Conservation (phyloP, 1,140 invertebrate species). For the Neotoxoptera formosana region DNA sequence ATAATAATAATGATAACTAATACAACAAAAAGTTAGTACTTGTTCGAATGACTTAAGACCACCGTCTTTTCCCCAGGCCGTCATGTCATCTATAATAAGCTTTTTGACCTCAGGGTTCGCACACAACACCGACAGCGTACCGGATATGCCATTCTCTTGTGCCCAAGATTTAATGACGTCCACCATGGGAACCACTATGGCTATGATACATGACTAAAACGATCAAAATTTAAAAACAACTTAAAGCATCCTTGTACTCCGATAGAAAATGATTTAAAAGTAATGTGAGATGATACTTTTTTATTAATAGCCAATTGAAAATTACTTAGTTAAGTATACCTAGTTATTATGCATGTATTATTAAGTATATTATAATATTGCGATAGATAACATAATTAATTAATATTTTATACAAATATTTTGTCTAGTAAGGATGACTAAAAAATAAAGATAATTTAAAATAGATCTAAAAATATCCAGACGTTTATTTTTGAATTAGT, state of each 20-base stretch:
- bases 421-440: not conserved
- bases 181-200: constrained; percentile 92
- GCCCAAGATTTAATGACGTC: constrained; percentile 92
- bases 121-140: constrained; percentile 88
- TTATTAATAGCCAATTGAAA: not conserved
- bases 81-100: constrained; percentile 89
- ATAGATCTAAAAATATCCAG: not conserved
- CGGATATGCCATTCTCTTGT: constrained; percentile 81
- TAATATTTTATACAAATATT: not conserved
- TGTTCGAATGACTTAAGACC: constrained; percentile 97
- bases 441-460: not conserved
- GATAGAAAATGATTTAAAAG: not conserved
- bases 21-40: constrained; percentile 67
- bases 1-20: not conserved
- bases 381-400: not conserved
- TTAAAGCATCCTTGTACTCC: not conserved
- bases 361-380: not conserved
- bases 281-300: not conserved
- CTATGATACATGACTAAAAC: constrained; percentile 89
- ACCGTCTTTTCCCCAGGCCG: constrained; percentile 83
- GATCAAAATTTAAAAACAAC: not conserved
- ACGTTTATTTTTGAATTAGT: not conserved
- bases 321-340: too few species aligned
- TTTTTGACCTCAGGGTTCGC: constrained; percentile 87
- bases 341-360: not conserved